Evolutionary conservation across 2,797 vertebrate genomes (phyloP).

Genomic region (Zenarchopterus dispar): DNA sequence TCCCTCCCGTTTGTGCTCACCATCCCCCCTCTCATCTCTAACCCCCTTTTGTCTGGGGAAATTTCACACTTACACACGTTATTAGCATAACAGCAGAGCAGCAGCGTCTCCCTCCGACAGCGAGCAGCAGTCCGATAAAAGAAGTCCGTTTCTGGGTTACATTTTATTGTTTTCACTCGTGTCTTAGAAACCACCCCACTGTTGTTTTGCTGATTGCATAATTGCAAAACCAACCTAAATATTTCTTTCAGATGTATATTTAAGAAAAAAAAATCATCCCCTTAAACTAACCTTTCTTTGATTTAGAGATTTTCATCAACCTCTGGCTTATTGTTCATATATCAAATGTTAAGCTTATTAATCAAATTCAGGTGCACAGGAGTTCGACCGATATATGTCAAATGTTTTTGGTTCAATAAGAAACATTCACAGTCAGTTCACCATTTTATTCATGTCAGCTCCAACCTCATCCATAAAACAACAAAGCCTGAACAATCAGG

Average conservation of each 20-base stretch:
- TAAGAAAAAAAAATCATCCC: too few relatives aligned
- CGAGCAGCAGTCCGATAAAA: slow-evolving; percentile 17
- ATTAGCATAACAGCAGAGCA: slow-evolving; percentile 72
- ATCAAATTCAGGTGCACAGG: too few relatives aligned
- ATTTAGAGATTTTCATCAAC: too few relatives aligned
- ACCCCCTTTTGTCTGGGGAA: slow-evolving; percentile 64
- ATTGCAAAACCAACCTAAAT: too few relatives aligned
- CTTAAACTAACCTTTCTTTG: too few relatives aligned
- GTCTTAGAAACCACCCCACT: neutral
- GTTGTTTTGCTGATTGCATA: too few relatives aligned
- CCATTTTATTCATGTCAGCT: slow-evolving; percentile 65
- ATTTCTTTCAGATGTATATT: too few relatives aligned
- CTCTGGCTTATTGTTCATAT: too few relatives aligned
- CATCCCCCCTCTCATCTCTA: slow-evolving; percentile 37
- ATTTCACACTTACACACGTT: slow-evolving; percentile 62
- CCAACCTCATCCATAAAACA: slow-evolving; percentile 39
- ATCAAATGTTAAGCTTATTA: too few relatives aligned
- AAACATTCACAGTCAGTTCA: neutral
- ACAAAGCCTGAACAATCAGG: slow-evolving; percentile 56
- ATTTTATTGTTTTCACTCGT: slow-evolving; percentile 25
- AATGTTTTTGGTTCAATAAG: too few relatives aligned
- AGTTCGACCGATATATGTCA: too few relatives aligned
- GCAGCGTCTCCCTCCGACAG: slow-evolving; percentile 22
- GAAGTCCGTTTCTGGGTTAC: slow-evolving; percentile 24
- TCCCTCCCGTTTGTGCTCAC: slow-evolving; percentile 24